Evolutionary conservation across 2,797 vertebrate genomes (phyloP).

Genomic region (Antennarius maculatus): DNA sequence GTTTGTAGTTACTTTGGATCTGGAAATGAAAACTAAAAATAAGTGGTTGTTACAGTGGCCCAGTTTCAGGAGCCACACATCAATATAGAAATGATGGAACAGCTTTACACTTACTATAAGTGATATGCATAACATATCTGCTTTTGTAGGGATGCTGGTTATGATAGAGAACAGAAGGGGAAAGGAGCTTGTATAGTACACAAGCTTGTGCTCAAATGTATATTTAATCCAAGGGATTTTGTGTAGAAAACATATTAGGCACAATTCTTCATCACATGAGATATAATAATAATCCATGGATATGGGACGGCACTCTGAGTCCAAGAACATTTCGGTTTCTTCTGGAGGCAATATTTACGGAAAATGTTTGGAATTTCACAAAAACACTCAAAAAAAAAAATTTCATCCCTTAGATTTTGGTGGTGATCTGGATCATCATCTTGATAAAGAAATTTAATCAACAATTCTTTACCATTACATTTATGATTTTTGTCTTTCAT

Average conservation of each 20-base stretch:
- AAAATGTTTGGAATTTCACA: too few relatives aligned
- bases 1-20: not conserved
- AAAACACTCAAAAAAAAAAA: too few relatives aligned
- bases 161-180: not conserved
- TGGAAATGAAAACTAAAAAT: not conserved
- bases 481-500: too few relatives aligned
- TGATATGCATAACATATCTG: not conserved
- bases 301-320: not conserved
- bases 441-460: too few relatives aligned
- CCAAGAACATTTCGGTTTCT: not conserved
- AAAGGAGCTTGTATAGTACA: not conserved
- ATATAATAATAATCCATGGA: not conserved
- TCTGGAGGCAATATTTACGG: too few relatives aligned
- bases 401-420: too few relatives aligned
- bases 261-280: not conserved
- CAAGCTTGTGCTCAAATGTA: not conserved
- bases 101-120: not conserved
- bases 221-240: not conserved
- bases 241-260: not conserved
- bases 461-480: too few relatives aligned
- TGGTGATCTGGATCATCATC: too few relatives aligned
- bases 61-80: conserved; percentile 3
- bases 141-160: not conserved
- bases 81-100: conserved; percentile 7
- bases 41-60: not conserved